A percentile compares a stretch with the other conserved stretches of the same genome.
These are phyloP conservation scores for Mormyrus iriodes DNA, from an alignment of 2,113 vertebrate genomes.

Conservation along the genomic window DNA sequence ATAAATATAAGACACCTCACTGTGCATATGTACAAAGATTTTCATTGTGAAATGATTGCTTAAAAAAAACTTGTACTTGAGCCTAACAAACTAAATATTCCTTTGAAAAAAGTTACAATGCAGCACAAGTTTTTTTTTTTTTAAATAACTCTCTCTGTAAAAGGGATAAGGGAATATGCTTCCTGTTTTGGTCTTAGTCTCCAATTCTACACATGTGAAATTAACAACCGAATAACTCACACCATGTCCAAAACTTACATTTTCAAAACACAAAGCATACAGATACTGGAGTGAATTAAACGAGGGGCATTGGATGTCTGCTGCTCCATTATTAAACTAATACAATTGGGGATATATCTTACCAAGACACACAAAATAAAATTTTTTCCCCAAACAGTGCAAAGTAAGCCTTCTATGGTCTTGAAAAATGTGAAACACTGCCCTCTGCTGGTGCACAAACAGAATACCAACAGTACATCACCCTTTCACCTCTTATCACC, in stretches of 20 bases:
- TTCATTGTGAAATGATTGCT: constrained; percentile 47
- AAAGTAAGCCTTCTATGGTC: neutral
- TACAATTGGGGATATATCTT: neutral
- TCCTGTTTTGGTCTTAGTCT: constrained; percentile 44
- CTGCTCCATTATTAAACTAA: neutral
- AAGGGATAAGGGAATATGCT: constrained; percentile 40
- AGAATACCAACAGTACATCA: constrained; percentile 22
- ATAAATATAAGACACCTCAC: constrained; percentile 64
- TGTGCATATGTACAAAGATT: constrained; percentile 54
- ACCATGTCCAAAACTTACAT: constrained; percentile 28
- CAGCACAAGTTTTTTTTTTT: constrained; percentile 44
- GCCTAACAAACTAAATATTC: constrained; percentile 47
- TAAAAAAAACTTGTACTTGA: constrained; percentile 31
- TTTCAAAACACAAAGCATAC: constrained; percentile 12
- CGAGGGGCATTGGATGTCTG: neutral
- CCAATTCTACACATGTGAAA: constrained; percentile 16
- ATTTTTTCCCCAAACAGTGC: constrained; percentile 15
- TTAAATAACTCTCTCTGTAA: constrained; percentile 40
- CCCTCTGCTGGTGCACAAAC: constrained; percentile 40
- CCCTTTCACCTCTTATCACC: constrained; percentile 10
- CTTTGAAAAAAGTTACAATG: constrained; percentile 41
- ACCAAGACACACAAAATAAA: neutral
- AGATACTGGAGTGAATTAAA: neutral
- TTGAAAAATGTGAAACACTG: constrained; percentile 31
- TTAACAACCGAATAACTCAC: constrained; percentile 46